A percentile compares a stretch with the other conserved stretches of the same genome.
Conservation (phyloP, 2,113 vertebrate species). For the Acrocephalus kingi region DNA sequence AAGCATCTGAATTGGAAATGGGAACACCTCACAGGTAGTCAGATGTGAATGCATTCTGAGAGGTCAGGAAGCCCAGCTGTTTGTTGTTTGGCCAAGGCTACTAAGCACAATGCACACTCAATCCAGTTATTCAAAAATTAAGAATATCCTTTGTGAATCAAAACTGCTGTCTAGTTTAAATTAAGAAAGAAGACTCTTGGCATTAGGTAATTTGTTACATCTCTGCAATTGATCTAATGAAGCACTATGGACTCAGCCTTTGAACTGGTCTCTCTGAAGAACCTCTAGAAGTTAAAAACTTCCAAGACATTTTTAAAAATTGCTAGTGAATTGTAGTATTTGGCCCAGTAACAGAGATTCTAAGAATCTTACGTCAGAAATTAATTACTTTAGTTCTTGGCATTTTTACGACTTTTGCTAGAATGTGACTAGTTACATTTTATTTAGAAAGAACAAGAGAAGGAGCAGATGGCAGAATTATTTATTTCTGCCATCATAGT, state of each 20-base stretch:
- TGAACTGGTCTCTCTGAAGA: not conserved
- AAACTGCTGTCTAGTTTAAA: not conserved
- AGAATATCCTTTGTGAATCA: not conserved
- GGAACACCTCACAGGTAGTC: not conserved
- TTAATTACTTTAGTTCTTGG: not conserved
- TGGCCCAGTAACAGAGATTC: not conserved
- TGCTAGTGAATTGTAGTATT: not conserved
- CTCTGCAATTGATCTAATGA: rapidly evolving
- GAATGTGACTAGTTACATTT: not conserved
- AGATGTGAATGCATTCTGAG: not conserved
- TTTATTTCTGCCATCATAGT: not conserved
- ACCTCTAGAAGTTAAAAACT: not conserved
- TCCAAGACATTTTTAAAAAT: not conserved
- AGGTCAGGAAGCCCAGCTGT: not conserved
- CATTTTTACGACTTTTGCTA: not conserved
- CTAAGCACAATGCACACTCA: not conserved
- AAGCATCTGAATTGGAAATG: not conserved
- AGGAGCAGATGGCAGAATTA: not conserved
- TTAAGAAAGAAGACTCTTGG: not conserved
- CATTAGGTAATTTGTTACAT: not conserved
- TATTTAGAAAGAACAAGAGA: not conserved
- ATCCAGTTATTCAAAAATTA: not conserved
- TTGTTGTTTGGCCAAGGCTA: not conserved
- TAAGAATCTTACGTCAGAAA: not conserved
- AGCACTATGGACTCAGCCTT: not conserved